phyloP scores from a whole-genome alignment of 1,140 invertebrate genomes.

The Pogonomyrmex californicus region DNA sequence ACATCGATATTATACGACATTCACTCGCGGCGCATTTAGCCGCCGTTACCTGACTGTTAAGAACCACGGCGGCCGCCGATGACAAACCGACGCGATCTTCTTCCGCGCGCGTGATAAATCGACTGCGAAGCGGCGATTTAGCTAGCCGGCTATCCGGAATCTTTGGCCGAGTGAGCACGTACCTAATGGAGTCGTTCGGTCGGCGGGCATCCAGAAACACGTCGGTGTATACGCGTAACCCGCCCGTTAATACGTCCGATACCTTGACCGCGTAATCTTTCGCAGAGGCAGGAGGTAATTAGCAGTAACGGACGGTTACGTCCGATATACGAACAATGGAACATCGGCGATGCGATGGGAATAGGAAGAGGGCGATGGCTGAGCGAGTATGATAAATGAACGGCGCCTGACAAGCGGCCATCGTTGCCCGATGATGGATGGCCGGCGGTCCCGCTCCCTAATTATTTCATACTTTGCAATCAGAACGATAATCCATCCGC shows the following conservation, averaged over 20 bases:
- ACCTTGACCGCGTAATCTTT: constrained; percentile 80
- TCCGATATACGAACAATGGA: constrained; percentile 84
- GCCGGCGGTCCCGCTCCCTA: constrained; percentile 83
- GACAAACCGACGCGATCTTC: constrained; percentile 38
- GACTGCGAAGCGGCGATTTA: constrained; percentile 43
- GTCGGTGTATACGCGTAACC: constrained; percentile 28
- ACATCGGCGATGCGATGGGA: constrained; percentile 80
- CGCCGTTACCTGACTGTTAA: constrained; percentile 10
- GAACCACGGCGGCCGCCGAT: constrained; percentile 11
- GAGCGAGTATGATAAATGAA: constrained; percentile 87
- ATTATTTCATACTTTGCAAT: constrained; percentile 88
- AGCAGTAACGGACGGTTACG: constrained; percentile 82
- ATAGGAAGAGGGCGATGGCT: constrained; percentile 82
- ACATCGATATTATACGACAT: constrained; percentile 11
- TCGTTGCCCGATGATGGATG: constrained; percentile 86
- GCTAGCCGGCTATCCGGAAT: constrained; percentile 58
- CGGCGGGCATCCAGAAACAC: constrained; percentile 63
- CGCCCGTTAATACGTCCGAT: constrained; percentile 79
- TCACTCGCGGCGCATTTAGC: background rate
- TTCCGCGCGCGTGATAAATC: constrained; percentile 42
- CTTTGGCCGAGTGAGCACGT: constrained; percentile 68
- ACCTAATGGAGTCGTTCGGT: constrained; percentile 75
- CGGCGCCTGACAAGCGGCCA: constrained; percentile 85
- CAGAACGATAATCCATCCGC: constrained; percentile 87
- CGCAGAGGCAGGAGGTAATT: constrained; percentile 82